A percentile compares a stretch with the other conserved stretches of the same genome.
These are phyloP conservation scores for Corythoichthys intestinalis DNA, from an alignment of 2,113 vertebrate genomes.

Conservation along the genomic window DNA sequence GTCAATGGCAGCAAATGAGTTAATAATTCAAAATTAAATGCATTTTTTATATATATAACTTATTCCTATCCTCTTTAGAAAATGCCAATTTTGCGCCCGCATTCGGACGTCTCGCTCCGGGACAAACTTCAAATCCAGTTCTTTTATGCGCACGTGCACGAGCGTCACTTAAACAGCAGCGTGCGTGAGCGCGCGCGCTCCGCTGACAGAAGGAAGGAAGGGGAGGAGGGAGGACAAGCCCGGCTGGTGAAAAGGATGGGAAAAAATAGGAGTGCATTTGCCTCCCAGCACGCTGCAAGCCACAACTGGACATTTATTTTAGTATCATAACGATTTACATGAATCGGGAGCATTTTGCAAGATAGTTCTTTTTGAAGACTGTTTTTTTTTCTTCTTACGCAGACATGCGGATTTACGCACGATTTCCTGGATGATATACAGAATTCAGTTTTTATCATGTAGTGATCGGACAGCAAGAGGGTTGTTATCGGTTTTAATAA, in stretches of 20 bases:
- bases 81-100: neutral
- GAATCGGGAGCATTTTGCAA: neutral
- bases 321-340: neutral
- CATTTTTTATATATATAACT: too few relatives aligned
- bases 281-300: conserved; percentile 1
- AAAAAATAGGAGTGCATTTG: conserved; percentile 2
- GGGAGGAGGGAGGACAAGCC: neutral
- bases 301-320: neutral
- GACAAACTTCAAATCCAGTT: neutral
- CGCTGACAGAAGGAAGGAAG: neutral
- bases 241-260: neutral
- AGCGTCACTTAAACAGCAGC: conserved; percentile 5
- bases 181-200: conserved; percentile 2
- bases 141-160: neutral
- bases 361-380: neutral
- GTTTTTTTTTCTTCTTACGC: too few relatives aligned
- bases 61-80: neutral
- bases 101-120: neutral
- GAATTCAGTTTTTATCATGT: conserved; percentile 56
- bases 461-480: conserved; percentile 45
- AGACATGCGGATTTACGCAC: conserved; percentile 8
- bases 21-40: too few relatives aligned
- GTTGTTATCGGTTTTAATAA: conserved; percentile 11
- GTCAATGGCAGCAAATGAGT: too few relatives aligned
- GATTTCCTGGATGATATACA: conserved; percentile 27